Evolutionary conservation across 2,797 vertebrate genomes (phyloP).

Genomic region (Glossophaga mutica): DNA sequence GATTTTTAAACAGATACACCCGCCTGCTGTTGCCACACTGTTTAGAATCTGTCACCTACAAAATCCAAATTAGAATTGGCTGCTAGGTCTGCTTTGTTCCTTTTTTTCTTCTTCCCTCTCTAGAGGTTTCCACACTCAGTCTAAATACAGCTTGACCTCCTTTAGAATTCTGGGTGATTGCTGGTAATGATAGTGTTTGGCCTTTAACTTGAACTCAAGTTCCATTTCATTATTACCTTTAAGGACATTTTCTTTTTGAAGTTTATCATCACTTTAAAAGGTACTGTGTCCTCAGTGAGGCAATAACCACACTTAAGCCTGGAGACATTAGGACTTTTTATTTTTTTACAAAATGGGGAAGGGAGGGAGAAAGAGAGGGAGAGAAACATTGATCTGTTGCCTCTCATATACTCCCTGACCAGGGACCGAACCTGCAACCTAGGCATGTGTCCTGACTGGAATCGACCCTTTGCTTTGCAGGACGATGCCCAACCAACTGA

Average conservation of each 20-base stretch:
- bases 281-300: no score
- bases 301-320: no score
- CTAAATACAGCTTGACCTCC: constrained; percentile 16
- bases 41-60: constrained; percentile 24
- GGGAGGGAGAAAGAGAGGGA: no score
- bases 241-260: constrained; percentile 44
- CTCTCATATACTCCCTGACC: no score
- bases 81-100: not conserved
- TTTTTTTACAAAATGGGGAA: no score
- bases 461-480: no score
- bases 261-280: constrained; percentile 33
- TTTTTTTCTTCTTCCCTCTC: not conserved
- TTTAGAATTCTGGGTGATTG: constrained; percentile 48
- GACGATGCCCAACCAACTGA: no score
- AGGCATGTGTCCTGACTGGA: no score
- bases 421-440: no score
- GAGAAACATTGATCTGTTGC: no score
- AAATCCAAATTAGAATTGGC: constrained; percentile 50
- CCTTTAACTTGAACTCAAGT: constrained; percentile 47
- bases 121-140: constrained; percentile 27
- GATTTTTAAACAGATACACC: constrained; percentile 42
- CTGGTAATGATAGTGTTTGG: constrained; percentile 29
- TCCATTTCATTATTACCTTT: constrained; percentile 49
- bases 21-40: constrained; percentile 17
- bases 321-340: no score